Evolutionary conservation across 2,113 vertebrate genomes (phyloP), one percentile per base, ranked within the genome.

Genomic region (Neogobius melanostomus): DNA sequence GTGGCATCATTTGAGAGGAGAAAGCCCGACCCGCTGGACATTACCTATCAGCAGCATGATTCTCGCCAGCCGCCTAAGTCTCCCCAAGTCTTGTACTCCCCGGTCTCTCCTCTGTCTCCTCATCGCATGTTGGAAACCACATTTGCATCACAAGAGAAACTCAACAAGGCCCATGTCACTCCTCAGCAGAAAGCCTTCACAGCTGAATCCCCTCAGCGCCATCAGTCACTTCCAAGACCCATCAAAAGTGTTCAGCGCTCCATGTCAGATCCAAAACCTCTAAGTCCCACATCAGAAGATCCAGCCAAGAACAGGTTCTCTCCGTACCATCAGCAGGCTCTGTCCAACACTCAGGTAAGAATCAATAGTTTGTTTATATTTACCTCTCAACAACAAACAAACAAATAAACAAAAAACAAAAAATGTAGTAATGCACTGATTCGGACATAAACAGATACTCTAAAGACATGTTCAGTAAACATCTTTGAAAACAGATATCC

Each of bases 201-300:
- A 9, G 74, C 94, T 0, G 97, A 98, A 85, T 93, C 94, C 2
- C 87, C 93, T 36, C 95, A 95, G 73, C 95, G 94, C 75, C 96
- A 98, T 85, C 97, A 98, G 89, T 95, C 94, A 0, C 84, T 99
- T 81, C 97, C 97, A 5, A 95, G 96, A 70, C 97, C 98, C 74
- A 95, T 99, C 85, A 99, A 98, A 93, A 98, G 93, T 91, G 94
- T 98, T 84, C 98, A 99, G 84, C 94, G 98, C 66, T 99, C 98
- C 67, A 92, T 99, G 92, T 99, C 98, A 0, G 98, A 99, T 86
- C 98, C 98, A 64, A 99, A 99, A 80, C 97, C 98, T 86, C 95
- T 99, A 86, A 99, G 98, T 88, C 98, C 98, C 73, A 99, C 97
- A 0, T 96, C 95, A 6, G 97, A 99, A 66, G 97, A 99, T 65